Evolutionary conservation across 2,797 vertebrate genomes (phyloP).

Genomic region (Protonibea diacanthus): DNA sequence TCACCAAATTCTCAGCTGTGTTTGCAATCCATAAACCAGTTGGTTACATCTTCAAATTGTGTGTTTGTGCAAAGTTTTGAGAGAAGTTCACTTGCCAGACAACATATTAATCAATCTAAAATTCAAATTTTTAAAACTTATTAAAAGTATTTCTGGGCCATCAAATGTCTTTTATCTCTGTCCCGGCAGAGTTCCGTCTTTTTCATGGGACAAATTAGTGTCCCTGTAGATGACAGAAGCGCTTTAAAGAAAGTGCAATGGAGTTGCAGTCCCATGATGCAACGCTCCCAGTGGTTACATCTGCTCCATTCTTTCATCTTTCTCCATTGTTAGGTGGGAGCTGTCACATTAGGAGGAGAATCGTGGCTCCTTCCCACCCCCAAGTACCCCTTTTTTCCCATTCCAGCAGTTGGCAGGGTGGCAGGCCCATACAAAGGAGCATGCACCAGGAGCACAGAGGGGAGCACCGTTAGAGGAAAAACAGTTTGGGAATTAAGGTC

Average conservation of each 20-base stretch:
- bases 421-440: constrained; percentile 94
- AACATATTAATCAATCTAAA: constrained; percentile 76
- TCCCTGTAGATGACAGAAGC: constrained; percentile 84
- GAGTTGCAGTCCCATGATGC: constrained; percentile 96
- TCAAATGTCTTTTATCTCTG: constrained; percentile 83
- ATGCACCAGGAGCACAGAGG: constrained; percentile 92
- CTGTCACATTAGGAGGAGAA: constrained; percentile 98
- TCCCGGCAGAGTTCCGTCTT: constrained; percentile 78
- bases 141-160: constrained; percentile 76
- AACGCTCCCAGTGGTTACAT: constrained; percentile 96
- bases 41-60: constrained; percentile 54
- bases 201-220: constrained; percentile 86
- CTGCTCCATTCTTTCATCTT: constrained; percentile 98
- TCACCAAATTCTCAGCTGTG: constrained; percentile 46
- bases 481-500: constrained; percentile 99
- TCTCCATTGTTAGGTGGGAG: constrained; percentile 96
- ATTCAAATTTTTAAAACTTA: constrained; percentile 73
- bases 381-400: constrained; percentile 90
- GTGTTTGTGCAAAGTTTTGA: constrained; percentile 63
- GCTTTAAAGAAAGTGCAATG: constrained; percentile 82
- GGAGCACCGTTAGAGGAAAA: constrained; percentile 97
- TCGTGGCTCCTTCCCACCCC: constrained; percentile 92
- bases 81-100: constrained; percentile 55
- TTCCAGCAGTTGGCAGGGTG: constrained; percentile 96
- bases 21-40: constrained; percentile 43